Conservation (phyloP, 2,888 invertebrate genomes). For the Andrena trimmerana region DNA sequence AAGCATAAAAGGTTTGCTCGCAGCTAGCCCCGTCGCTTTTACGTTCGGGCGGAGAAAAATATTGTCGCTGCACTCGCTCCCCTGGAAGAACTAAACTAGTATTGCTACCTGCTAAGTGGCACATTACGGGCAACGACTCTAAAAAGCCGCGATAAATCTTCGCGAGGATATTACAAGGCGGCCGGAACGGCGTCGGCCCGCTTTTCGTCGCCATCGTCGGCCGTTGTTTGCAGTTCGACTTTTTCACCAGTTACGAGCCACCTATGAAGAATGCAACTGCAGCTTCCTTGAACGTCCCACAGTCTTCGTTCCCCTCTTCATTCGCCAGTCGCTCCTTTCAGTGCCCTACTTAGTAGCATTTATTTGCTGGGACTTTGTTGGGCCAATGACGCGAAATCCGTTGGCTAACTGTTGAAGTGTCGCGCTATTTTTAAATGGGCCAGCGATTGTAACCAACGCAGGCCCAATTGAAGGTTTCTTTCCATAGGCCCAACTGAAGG, state of each 20-base stretch:
- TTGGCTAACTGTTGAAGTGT: no score
- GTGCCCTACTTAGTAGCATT: no score
- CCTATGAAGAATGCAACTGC: no score
- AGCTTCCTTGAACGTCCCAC: no score
- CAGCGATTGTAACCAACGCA: no score
- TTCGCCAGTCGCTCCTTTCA: no score
- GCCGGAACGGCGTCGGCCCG: background rate
- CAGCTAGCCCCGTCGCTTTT: slow-evolving; percentile 53
- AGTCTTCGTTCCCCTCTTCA: no score
- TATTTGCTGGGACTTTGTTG: no score
- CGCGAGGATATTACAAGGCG: slow-evolving; percentile 31
- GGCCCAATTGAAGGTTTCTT: no score
- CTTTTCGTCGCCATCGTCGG: background rate
- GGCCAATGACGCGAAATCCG: no score
- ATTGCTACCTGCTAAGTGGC: slow-evolving; percentile 57
- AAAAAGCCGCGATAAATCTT: slow-evolving; percentile 51
- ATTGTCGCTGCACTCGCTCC: slow-evolving; percentile 48
- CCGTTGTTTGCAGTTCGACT: slow-evolving; percentile 8
- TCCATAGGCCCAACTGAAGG: no score
- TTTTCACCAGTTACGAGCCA: background rate
- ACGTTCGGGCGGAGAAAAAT: slow-evolving; percentile 62
- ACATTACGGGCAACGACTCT: slow-evolving; percentile 39
- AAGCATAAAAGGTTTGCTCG: slow-evolving; percentile 64
- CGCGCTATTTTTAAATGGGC: no score
- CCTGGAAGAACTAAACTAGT: slow-evolving; percentile 34